These are phyloP conservation scores for Syrphus vitripennis DNA, from an alignment of 2,888 invertebrate species.

Conservation along the genomic window DNA sequence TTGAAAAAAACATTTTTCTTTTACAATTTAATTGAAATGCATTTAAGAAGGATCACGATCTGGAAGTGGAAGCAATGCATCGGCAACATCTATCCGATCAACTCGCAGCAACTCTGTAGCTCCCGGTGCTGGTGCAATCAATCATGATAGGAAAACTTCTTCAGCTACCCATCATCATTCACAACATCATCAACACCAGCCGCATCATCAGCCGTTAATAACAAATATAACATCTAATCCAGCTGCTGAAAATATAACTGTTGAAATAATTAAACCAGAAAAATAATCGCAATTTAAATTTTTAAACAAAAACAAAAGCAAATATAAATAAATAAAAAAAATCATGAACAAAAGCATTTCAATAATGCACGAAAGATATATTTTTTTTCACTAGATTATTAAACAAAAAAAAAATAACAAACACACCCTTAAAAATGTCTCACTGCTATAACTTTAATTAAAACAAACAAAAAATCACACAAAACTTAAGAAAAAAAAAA, in stretches of 20 bases:
- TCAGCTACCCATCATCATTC: constrained; percentile 74
- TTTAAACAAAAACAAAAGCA: constrained; percentile 23
- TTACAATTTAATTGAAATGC: constrained; percentile 72
- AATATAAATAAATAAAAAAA: constrained; percentile 21
- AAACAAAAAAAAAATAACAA: constrained; percentile 37
- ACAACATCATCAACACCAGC: constrained; percentile 74
- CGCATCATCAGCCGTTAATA: constrained; percentile 77
- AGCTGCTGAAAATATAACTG: constrained; percentile 86
- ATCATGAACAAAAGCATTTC: constrained; percentile 23
- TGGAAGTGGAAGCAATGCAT: constrained; percentile 87
- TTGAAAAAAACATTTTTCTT: background rate
- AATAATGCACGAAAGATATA: constrained; percentile 34
- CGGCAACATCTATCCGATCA: constrained; percentile 87
- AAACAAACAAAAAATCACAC: constrained; percentile 40
- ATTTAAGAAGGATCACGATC: constrained; percentile 86
- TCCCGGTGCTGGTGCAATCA: constrained; percentile 74
- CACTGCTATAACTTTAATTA: constrained; percentile 72
- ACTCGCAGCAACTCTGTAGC: constrained; percentile 83
- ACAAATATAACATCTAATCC: constrained; percentile 81
- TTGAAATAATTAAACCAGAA: constrained; percentile 88
- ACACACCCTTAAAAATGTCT: constrained; percentile 43
- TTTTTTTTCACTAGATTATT: constrained; percentile 31
- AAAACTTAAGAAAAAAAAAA: constrained; percentile 72
- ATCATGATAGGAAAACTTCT: constrained; percentile 76
- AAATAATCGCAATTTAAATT: constrained; percentile 78